Evolutionary conservation across 2,888 invertebrate genomes (phyloP).

Genomic region (Cheilosia pagana): DNA sequence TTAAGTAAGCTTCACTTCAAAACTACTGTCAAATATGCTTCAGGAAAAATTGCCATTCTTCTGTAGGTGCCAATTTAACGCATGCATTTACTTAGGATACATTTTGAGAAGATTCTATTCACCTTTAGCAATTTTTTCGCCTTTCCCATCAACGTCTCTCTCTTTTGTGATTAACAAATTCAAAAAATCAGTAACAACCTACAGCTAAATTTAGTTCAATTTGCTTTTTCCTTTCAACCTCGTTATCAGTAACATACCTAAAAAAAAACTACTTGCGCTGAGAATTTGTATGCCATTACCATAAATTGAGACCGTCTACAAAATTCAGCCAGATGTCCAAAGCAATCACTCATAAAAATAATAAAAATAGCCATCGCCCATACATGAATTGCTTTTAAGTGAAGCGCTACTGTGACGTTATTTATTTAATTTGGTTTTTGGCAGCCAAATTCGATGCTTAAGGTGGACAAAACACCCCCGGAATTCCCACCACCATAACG

Average conservation of each 20-base stretch:
- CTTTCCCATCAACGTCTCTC: no score
- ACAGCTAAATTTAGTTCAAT: slow-evolving; percentile 10
- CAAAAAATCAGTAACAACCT: background rate
- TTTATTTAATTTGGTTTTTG: slow-evolving; percentile 9
- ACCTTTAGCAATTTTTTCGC: no score
- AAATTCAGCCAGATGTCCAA: background rate
- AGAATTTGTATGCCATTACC: slow-evolving; percentile 2
- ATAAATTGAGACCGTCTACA: slow-evolving; percentile 1
- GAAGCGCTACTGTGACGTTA: background rate
- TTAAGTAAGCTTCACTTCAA: no score
- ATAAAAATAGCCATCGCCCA: no score
- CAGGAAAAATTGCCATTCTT: no score
- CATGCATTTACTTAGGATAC: no score
- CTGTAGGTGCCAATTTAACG: no score
- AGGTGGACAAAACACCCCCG: background rate
- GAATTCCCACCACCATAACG: background rate
- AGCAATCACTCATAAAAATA: background rate
- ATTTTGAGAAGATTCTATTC: no score
- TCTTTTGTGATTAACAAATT: no score
- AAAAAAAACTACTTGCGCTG: background rate
- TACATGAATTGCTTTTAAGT: background rate
- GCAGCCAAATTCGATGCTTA: background rate
- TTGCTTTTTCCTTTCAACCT: background rate
- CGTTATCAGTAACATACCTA: slow-evolving; percentile 2
- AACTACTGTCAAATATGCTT: no score